phyloP scores from a whole-genome alignment of 1,140 invertebrate genomes.

The Sitophilus oryzae region DNA sequence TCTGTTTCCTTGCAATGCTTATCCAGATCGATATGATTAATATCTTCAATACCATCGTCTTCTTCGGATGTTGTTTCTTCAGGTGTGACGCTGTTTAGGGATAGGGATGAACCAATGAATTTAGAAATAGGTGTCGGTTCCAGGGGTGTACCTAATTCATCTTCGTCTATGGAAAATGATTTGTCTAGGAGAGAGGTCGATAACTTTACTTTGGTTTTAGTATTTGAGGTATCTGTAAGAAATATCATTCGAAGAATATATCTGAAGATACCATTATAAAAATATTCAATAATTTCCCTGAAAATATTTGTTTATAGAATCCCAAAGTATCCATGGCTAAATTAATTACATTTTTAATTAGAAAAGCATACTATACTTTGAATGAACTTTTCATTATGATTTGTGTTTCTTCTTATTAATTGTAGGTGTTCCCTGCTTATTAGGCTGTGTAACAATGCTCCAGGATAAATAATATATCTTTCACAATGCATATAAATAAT shows the following conservation, averaged over 20 bases:
- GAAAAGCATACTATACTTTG: no score
- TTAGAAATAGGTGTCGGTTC: slow-evolving; percentile 26
- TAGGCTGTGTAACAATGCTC: no score
- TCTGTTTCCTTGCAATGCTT: slow-evolving; percentile 3
- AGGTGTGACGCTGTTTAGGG: slow-evolving; percentile 10
- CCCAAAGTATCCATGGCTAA: no score
- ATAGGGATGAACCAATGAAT: slow-evolving; percentile 9
- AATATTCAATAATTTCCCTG: no score
- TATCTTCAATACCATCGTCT: slow-evolving; percentile 20
- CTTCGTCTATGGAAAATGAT: slow-evolving; percentile 37
- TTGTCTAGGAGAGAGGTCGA: slow-evolving; percentile 32
- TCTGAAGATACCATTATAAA: no score
- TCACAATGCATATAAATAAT: no score
- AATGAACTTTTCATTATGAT: no score
- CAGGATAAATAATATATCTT: no score
- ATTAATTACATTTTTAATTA: no score
- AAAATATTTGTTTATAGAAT: no score
- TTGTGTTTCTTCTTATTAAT: no score
- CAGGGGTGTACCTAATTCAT: slow-evolving; percentile 29
- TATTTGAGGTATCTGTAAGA: slow-evolving; percentile 13
- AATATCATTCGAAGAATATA: background rate
- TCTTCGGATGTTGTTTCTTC: slow-evolving; percentile 22
- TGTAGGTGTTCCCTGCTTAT: no score
- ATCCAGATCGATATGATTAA: slow-evolving; percentile 20
- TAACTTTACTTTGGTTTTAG: slow-evolving; percentile 15